A percentile compares a stretch with the other conserved stretches of the same genome.
Conservation (phyloP, 2,797 vertebrate genomes). For the Anguilla pacifica region DNA sequence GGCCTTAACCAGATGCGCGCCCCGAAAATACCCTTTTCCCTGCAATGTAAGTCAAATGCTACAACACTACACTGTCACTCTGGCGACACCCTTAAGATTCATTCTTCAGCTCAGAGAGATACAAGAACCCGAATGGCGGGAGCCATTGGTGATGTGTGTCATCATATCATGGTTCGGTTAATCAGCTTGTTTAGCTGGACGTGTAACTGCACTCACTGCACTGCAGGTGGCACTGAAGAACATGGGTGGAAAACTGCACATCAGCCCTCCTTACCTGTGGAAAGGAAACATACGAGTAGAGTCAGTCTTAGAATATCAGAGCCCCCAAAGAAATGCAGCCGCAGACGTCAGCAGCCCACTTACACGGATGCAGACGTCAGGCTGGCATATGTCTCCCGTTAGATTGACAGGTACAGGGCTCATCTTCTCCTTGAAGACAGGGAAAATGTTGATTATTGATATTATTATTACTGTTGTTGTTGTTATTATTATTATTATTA, state of each 20-base stretch:
- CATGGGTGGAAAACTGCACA: constrained; percentile 58
- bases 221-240: constrained; percentile 53
- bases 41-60: no score
- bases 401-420: constrained; percentile 50
- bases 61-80: neutral
- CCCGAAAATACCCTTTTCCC: no score
- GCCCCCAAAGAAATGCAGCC: neutral
- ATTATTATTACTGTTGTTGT: neutral
- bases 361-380: constrained; percentile 65
- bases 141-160: neutral
- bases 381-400: constrained; percentile 41
- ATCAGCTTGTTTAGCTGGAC: neutral
- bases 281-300: constrained; percentile 22
- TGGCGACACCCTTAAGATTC: neutral
- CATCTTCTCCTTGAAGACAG: constrained; percentile 52
- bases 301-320: constrained; percentile 17
- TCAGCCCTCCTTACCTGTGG: constrained; percentile 64
- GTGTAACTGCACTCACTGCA: constrained; percentile 60
- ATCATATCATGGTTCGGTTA: neutral
- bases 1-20: no score
- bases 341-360: neutral
- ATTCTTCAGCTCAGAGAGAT: neutral
- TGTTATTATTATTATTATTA: neutral
- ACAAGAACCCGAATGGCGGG: neutral
- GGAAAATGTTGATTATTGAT: neutral